Percentiles rank a stretch among this genome's conserved stretches.
Conservation (phyloP, 23 tunicate genomes). For the Styela plicata region DNA sequence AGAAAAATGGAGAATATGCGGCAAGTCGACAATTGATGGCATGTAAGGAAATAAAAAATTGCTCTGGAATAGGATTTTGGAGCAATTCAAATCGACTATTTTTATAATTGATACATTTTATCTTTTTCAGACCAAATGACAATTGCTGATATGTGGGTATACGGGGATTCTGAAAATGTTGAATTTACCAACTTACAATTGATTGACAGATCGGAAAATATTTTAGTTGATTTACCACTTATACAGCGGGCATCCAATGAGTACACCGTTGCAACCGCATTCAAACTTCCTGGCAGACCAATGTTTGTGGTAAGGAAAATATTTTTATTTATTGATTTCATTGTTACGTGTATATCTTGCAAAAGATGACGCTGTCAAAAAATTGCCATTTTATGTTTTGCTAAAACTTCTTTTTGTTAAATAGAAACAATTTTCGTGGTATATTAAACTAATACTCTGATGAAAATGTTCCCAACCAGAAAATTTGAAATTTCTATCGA, state of each 20-base stretch:
- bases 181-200: neutral
- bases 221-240: neutral
- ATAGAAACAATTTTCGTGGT: too few species aligned
- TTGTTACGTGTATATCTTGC: neutral
- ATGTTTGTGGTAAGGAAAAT: constrained; percentile 8
- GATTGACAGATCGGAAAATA: neutral
- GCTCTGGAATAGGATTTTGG: too few species aligned
- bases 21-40: constrained; percentile 35
- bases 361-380: too few species aligned
- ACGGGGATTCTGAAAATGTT: neutral
- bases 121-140: neutral
- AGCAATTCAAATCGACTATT: too few species aligned
- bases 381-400: too few species aligned
- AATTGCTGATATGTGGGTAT: neutral
- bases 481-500: too few species aligned
- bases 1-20: constrained; percentile 23
- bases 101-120: neutral
- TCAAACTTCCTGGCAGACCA: constrained; percentile 1
- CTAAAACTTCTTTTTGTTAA: too few species aligned
- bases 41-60: too few species aligned
- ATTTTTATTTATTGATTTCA: neutral
- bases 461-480: too few species aligned
- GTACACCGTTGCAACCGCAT: neutral
- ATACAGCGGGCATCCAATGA: neutral
- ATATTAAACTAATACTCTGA: too few species aligned